Conservation (phyloP, 1,140 invertebrate genomes). For the Apocrypta bakeri region DNA sequence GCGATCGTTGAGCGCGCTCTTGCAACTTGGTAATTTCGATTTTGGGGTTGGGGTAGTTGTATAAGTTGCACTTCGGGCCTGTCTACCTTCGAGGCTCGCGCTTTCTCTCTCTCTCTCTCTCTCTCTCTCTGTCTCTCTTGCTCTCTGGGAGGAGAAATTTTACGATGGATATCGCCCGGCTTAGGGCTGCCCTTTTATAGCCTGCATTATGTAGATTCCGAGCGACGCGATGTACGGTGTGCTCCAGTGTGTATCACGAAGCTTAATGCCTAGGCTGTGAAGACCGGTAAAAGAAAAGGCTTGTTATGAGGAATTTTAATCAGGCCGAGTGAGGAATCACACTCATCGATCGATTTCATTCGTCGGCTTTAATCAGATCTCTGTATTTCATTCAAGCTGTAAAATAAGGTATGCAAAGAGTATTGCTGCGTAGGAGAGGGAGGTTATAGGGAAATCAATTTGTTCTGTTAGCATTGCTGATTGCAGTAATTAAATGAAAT, state of each 20-base stretch:
- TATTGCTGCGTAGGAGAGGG: no score
- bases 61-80: background rate
- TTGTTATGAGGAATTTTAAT: constrained; percentile 36
- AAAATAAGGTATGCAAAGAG: background rate
- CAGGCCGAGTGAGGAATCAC: background rate
- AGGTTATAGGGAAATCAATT: background rate
- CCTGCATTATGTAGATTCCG: constrained; percentile 46
- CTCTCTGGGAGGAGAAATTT: constrained; percentile 19
- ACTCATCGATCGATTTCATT: background rate
- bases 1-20: constrained; percentile 25
- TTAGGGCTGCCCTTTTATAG: constrained; percentile 30
- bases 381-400: background rate
- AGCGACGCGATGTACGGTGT: background rate
- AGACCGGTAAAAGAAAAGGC: background rate
- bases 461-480: background rate
- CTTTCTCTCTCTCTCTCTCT: background rate
- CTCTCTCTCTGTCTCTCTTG: background rate
- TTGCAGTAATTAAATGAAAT: background rate
- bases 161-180: constrained; percentile 37
- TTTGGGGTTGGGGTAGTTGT: constrained; percentile 18
- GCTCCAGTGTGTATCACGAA: background rate
- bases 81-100: background rate
- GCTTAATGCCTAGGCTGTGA: background rate
- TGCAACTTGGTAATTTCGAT: constrained; percentile 49
- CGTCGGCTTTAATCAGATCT: background rate